Evolutionary conservation across 2,888 invertebrate genomes (phyloP).

Genomic region (Ptychoptera albimana): DNA sequence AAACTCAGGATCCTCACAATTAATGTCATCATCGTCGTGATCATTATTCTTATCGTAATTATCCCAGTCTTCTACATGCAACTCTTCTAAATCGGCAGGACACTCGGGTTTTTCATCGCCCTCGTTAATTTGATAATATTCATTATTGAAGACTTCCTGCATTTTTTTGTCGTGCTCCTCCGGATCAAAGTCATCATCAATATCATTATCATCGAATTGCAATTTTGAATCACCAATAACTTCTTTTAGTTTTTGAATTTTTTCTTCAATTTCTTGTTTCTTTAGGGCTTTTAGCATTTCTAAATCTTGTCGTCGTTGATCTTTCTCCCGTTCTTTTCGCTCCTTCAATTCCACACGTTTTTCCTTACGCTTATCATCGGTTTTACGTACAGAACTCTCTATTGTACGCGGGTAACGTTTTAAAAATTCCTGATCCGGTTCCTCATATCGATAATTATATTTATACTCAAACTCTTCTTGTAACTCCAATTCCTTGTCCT

Average conservation of each 20-base stretch:
- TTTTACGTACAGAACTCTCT: slow-evolving; percentile 61
- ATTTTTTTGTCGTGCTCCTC: slow-evolving; percentile 73
- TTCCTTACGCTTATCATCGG: slow-evolving; percentile 59
- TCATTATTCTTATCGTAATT: slow-evolving; percentile 41
- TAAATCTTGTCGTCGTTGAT: slow-evolving; percentile 72
- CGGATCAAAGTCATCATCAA: slow-evolving; percentile 86
- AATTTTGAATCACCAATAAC: slow-evolving; percentile 65
- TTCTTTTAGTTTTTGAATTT: slow-evolving; percentile 69
- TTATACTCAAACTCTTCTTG: slow-evolving; percentile 88
- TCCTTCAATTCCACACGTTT: slow-evolving; percentile 60
- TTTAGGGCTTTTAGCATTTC: slow-evolving; percentile 74
- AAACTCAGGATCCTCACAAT: slow-evolving; percentile 71
- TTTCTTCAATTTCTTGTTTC: slow-evolving; percentile 76
- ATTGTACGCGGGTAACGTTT: slow-evolving; percentile 87
- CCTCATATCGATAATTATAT: slow-evolving; percentile 92
- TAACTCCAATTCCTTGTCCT: slow-evolving; percentile 61
- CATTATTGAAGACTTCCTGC: slow-evolving; percentile 70
- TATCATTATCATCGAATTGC: slow-evolving; percentile 48
- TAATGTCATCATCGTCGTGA: slow-evolving; percentile 33
- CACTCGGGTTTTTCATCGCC: slow-evolving; percentile 69
- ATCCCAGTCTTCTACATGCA: slow-evolving; percentile 29
- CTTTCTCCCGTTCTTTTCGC: slow-evolving; percentile 63
- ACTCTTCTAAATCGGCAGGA: slow-evolving; percentile 49
- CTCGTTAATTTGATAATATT: slow-evolving; percentile 63
- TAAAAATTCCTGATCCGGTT: slow-evolving; percentile 84